Base-by-base conservation (phyloP, 2,113 vertebrate genomes). In the Ancistrus triradiatus region DNA sequence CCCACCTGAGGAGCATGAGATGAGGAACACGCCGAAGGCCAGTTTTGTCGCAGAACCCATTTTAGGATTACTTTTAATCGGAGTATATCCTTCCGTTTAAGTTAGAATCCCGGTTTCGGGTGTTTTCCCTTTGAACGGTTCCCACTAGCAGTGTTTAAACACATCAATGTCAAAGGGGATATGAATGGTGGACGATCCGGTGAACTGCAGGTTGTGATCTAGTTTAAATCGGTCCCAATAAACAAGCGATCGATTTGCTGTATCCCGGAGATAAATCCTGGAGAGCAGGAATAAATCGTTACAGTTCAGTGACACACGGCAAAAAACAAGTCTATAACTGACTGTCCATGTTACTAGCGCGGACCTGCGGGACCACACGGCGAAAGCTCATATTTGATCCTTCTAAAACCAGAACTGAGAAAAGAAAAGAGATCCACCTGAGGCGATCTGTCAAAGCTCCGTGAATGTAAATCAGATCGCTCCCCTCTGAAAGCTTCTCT, bases 1-100 rank as follows among this genome's bases (percentile, higher is more conserved):
- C 93, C 90, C 84, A 96, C 93, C 94, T 90, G 94, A 97, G 76
- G 89, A 97, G 69, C 91, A 97, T 14, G 94, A 95, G 88, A 97
- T 93, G 80, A 97, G 93, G 88, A 97, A 91, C 63, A 96, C 92
- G 24, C 91, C 90, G 27, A 97, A 91, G 75, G 90, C 92, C 87
- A 95, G 87, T 84, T 92, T 95, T 62, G 92, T 92, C 76, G 92
- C 92, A 77, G 92, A 88, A 89, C 94, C 94, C 94, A 96, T 97
- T 75, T 82, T 93, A 38, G 56, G 33, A 68, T 37, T 18, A 52
- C 8, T 31, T 35, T 17, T 53, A 22, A 3, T 19, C 14, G 25
- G n/a, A n/a, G 44, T 28, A 59, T 43, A 56, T 49, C 52, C 22
- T 58, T 48, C 9, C 33, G 24, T 28, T 18, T 7, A 31, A 14